Evolutionary conservation across 2,888 invertebrate genomes (phyloP), one percentile per base, ranked within the genome.

Genomic region (Tipula helvola): DNA sequence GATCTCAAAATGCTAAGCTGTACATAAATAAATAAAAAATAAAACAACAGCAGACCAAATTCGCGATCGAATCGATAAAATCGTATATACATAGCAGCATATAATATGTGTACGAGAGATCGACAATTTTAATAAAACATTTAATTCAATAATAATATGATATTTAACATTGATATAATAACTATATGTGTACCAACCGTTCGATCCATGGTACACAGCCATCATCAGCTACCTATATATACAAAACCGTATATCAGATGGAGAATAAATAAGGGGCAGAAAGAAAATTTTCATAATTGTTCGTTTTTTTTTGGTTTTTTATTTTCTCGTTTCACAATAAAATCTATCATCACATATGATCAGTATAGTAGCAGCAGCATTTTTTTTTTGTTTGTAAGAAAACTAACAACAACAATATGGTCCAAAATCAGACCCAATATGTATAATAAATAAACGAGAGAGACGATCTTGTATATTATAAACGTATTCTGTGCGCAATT

Each of bases 71-170:
- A 10, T 2, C 10, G 71, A 71, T 71, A 71, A 71, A 8, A 71
- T 71, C 71, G 28, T 71, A 71, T 57, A 57, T 71, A 71, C 18
- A 57, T 71, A 71, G 39, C 39, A 39, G 39, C 28, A 28, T 71
- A 71, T 28, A 18, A 39, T 28, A 71, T 71, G n/a, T 4, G 13
- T 71, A 28, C 71, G 71, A 71, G 28, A 71, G 71, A 71, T 71
- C 71, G 71, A 71, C 71, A 71, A 71, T 71, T 71, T 71, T 71
- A 71, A 71, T 71, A 71, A 71, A 71, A 71, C 71, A 71, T 71
- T 71, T 71, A 71, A 71, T 71, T 71, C 71, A 71, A 71, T 71
- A 71, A 71, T 71, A 71, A 71, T 71, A 71, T 28, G 71, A 71
- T 71, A 71, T 71, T 71, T 71, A 12, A 71, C 28, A 28, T 71